Percentiles rank a stretch among this genome's conserved stretches.
phyloP scores from a whole-genome alignment of 1,140 invertebrate genomes.

The Lepidurus arcticus region DNA sequence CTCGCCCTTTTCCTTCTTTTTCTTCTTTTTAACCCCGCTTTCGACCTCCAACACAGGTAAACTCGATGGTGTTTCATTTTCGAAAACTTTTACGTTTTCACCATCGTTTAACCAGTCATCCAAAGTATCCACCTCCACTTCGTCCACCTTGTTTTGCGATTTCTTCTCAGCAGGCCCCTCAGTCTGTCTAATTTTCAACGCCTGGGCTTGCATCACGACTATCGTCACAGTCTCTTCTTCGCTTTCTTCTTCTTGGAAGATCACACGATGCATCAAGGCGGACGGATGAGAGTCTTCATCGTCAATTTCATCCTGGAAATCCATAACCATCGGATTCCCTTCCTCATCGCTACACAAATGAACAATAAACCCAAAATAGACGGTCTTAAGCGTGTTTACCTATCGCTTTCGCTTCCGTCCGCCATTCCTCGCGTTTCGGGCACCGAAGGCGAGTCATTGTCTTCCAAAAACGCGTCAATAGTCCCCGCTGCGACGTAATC shows the following conservation, averaged over 20 bases:
- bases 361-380: slow-evolving; percentile 36
- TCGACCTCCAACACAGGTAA: neutral
- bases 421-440: neutral
- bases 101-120: neutral
- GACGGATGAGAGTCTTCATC: slow-evolving; percentile 51
- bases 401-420: neutral
- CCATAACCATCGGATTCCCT: slow-evolving; percentile 77
- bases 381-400: neutral
- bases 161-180: slow-evolving; percentile 37
- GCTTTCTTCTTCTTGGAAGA: slow-evolving; percentile 11
- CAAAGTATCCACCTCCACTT: neutral
- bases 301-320: slow-evolving; percentile 79
- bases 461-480: neutral
- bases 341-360: slow-evolving; percentile 63
- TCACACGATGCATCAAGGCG: slow-evolving; percentile 29
- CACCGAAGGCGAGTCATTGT: slow-evolving; percentile 1
- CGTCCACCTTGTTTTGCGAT: neutral
- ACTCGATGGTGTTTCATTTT: neutral
- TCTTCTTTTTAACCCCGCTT: neutral
- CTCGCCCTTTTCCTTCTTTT: neutral
- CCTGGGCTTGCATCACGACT: slow-evolving; percentile 32
- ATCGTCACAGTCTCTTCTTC: slow-evolving; percentile 34
- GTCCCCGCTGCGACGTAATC: slow-evolving; percentile 28
- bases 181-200: slow-evolving; percentile 35
- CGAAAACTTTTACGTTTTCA: neutral